Base-by-base conservation (phyloP, 2,888 invertebrate genomes). In the Nymphalis c-album region DNA sequence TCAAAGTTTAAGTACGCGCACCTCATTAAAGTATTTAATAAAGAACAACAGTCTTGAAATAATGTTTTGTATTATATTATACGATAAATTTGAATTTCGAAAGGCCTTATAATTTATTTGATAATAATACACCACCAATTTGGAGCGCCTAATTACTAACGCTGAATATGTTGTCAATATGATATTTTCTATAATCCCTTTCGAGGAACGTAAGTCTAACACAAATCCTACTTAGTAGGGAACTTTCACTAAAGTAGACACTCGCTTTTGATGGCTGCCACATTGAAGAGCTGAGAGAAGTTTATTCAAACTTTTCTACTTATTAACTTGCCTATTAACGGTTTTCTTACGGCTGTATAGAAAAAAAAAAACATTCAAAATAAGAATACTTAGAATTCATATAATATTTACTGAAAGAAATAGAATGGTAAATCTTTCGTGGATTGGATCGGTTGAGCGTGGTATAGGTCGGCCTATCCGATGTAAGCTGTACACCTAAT, bases 241-340 rank as follows among this genome's bases (percentile, higher is more conserved):
- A 90, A 91, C 86, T 91, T 91, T 83, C 76, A 81, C 80, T 82
- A 85, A 91, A 91, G 91, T 90, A 89, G 88, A 85, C 90, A 87
- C 85, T 87, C 82, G 82, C 87, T 83, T 78, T 81, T 90, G 90
- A 90, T 87, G 88, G 87, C 87, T 85, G 84, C 85, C 84, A 83
- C 85, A 86, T 88, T 86, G 87, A 88, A 82, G 85, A 85, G 85
- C 84, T 83, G 81, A 85, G 87, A 84, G 81, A 82, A 86, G 85
- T 90, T 90, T 85, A 87, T 88, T 87, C 80, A 85, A 90, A 90
- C 87, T 90, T 90, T 85, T 84, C 83, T 87, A 86, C 87, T 90
- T 90, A 89, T 87, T 88, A 88, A 90, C 88, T 90, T 91, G 81
- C 83, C 83, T 89, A 89, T 88, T 88, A 88, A 83, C 80, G 79